phyloP scores from a whole-genome alignment of 2,797 vertebrate genomes.

The Eurystomus glaucurus region DNA sequence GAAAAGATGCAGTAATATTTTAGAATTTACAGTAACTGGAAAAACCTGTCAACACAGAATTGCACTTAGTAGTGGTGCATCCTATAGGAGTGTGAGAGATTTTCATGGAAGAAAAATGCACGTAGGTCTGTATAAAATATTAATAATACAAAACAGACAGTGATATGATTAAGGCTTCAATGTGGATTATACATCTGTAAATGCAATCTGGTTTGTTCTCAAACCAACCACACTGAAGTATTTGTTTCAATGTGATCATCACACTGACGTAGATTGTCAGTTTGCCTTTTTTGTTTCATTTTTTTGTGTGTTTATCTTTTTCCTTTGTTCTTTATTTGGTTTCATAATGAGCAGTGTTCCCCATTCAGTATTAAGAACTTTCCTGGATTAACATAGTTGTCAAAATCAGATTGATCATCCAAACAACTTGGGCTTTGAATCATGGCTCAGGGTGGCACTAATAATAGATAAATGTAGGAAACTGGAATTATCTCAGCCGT shows the following conservation, averaged over 20 bases:
- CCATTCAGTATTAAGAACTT: not conserved
- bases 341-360: not conserved
- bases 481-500: not conserved
- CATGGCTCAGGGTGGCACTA: not conserved
- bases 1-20: not conserved
- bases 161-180: not conserved
- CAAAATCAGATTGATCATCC: not conserved
- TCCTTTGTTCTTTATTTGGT: not conserved
- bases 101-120: not conserved
- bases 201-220: not conserved
- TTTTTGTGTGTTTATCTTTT: not conserved
- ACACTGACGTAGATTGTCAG: not conserved
- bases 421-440: not conserved
- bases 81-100: not conserved
- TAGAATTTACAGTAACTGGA: not conserved
- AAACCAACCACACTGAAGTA: not conserved
- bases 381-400: not conserved
- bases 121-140: not conserved
- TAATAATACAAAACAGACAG: not conserved
- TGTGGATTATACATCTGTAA: not conserved
- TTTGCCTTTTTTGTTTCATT: not conserved
- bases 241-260: not conserved
- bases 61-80: not conserved
- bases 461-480: not conserved
- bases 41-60: not conserved